Evolutionary conservation across 2,113 vertebrate genomes (phyloP), one percentile per base, ranked within the genome.

Genomic region (Rhineura floridana): DNA sequence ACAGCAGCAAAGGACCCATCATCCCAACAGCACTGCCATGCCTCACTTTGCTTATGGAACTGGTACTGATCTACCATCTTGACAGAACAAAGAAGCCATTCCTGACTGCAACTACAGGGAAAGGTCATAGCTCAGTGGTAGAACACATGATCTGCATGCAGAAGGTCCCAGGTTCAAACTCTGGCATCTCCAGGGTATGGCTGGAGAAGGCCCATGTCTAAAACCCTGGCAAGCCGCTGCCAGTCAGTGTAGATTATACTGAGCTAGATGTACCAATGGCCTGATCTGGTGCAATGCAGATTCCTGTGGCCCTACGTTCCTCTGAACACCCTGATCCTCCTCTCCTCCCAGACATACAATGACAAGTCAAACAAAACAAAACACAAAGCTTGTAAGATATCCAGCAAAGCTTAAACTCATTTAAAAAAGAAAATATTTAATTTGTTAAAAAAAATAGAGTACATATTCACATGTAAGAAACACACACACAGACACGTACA

Each of bases 381-480:
- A 69, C 3, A 70, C n/a, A 55, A 69, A 28, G 36, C 59, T 59
- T 30, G 36, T 36, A 46, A 30, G 73, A 75, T 48, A 65, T 12
- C 13, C 75, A 36, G 4, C 72, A 73, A 46, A 25, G 25, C 62
- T 30, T 52, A 69, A 81, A 23, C 12, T 62, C 36, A 1, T 33
- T 23, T 82, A 42, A 33, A 88, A 83, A 83, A 21, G n/a, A 77
- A 77, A 83, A 77, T 76, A 50, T 83, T 83, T 88, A 52, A 83
- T 86, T 46, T 52, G 30, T 67, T 88, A 83, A 88, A 88, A 87
- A 85, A 63, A 65, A 65, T 7, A 48, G 36, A 19, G 11, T 52
- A 39, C 59, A 76, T 36, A 76, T 76, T 48, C 42, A 86, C 55
- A 75, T 33, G 15, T 13, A 46, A 63, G 2, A 46, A 70, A 81